Percentiles rank a stretch among this genome's conserved stretches.
phyloP scores from a whole-genome alignment of 2,797 vertebrate genomes.

The Taenioides sp. region DNA sequence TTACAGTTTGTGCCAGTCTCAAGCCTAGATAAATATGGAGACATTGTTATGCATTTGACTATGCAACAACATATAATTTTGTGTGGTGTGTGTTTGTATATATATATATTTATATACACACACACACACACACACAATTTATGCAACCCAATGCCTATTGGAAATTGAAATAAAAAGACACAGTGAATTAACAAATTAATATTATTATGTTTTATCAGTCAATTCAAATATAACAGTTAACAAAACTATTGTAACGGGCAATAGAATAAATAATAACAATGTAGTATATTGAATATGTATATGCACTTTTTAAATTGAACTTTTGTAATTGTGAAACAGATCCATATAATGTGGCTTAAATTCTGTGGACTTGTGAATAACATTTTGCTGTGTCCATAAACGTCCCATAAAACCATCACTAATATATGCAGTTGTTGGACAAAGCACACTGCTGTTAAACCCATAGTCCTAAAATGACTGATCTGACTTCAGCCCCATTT shows the following conservation, averaged over 20 bases:
- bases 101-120: no score
- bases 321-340: not conserved
- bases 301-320: not conserved
- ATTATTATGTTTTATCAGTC: no score
- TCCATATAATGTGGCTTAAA: not conserved
- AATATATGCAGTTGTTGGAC: slow-evolving; percentile 5
- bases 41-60: not conserved
- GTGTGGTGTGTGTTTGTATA: no score
- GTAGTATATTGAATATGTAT: no score
- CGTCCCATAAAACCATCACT: not conserved
- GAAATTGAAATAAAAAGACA: no score
- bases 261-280: no score
- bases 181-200: no score
- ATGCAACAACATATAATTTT: no score
- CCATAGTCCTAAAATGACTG: slow-evolving; percentile 19
- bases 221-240: no score
- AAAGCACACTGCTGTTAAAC: slow-evolving; percentile 29
- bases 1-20: not conserved
- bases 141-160: not conserved
- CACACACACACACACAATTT: no score
- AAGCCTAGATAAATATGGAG: not conserved
- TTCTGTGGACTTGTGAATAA: not conserved
- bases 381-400: not conserved
- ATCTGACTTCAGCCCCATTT: slow-evolving; percentile 13
- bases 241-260: no score